Conservation (phyloP, 2,113 vertebrate genomes). For the Crotalus horridus region DNA sequence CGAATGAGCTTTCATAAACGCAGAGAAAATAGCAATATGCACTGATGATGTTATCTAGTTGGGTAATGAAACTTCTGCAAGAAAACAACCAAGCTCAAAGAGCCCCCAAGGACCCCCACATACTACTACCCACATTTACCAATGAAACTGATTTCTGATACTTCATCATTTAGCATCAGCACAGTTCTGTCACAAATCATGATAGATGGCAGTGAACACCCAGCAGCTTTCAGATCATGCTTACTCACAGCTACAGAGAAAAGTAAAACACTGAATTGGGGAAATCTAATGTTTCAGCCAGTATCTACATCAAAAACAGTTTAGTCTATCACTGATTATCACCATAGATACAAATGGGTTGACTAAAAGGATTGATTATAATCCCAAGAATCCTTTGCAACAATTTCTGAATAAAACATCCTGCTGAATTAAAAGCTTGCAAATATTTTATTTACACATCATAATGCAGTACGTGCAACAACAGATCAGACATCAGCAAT, state of each 20-base stretch:
- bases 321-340: not conserved
- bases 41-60: too few species aligned
- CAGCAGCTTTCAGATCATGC: not conserved
- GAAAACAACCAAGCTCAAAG: too few species aligned
- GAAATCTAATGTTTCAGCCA: not conserved
- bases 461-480: not conserved
- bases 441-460: not conserved
- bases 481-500: not conserved
- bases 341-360: not conserved
- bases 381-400: not conserved
- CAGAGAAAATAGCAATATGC: not conserved
- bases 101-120: not conserved
- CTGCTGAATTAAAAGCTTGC: not conserved
- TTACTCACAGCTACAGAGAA: not conserved
- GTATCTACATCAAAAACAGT: not conserved
- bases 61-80: too few species aligned
- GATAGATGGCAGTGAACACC: not conserved
- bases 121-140: not conserved
- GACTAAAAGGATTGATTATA: not conserved
- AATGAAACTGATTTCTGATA: not conserved
- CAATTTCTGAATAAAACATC: not conserved
- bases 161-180: not conserved
- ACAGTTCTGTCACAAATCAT: not conserved
- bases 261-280: not conserved
- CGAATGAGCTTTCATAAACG: not conserved